Conservation (phyloP, 2,113 vertebrate species). For the Brachyhypopomus occidentalis region DNA sequence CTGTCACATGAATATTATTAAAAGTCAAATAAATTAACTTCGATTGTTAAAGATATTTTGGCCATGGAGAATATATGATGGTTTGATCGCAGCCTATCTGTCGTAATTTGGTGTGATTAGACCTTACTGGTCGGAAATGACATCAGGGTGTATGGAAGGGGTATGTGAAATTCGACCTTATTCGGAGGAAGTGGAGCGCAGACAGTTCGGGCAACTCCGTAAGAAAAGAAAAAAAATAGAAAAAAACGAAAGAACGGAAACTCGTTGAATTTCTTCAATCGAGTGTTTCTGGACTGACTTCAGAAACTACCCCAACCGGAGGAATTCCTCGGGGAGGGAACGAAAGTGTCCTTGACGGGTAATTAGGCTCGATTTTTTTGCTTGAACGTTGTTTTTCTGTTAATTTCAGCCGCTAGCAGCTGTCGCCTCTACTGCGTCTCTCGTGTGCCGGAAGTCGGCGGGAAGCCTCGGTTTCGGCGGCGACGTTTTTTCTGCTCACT, state of each 20-base stretch:
- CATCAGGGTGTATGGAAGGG: conserved; percentile 50
- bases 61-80: no score
- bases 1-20: no score
- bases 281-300: conserved; percentile 57
- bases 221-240: conserved; percentile 53
- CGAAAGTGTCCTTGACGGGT: conserved; percentile 63
- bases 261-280: conserved; percentile 59
- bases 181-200: conserved; percentile 76
- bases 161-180: conserved; percentile 71
- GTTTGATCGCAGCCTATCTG: background rate
- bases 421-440: conserved; percentile 62
- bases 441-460: conserved; percentile 77
- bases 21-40: no score
- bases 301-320: conserved; percentile 45
- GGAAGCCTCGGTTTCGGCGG: conserved; percentile 60
- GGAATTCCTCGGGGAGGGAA: conserved; percentile 58
- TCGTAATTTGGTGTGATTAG: background rate
- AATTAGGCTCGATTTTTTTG: conserved; percentile 58
- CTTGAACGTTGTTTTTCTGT: conserved; percentile 60
- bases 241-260: conserved; percentile 60
- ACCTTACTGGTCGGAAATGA: conserved; percentile 68
- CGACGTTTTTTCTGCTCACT: conserved; percentile 61
- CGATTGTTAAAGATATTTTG: no score
- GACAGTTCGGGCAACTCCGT: conserved; percentile 66
- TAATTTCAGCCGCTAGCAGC: conserved; percentile 65